Base-by-base conservation (phyloP, 2,888 invertebrate genomes). In the Odontocerum albicorne region DNA sequence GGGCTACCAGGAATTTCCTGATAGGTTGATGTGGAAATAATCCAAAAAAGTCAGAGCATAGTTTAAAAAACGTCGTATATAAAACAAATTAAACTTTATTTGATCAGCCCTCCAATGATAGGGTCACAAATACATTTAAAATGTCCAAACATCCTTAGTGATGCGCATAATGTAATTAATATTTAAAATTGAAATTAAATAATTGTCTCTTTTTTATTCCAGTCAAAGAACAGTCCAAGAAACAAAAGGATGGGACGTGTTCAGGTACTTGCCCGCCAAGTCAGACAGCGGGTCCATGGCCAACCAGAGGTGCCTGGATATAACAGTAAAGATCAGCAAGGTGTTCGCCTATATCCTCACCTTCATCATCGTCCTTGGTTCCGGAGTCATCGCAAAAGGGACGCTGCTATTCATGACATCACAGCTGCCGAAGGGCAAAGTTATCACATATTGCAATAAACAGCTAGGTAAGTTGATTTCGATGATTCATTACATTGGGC, bases 241-340 rank as follows among this genome's bases (percentile, higher is more conserved):
- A 72, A 90, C 90, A 65, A 92, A 92, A 86, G 90, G 89, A 85
- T 96, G 96, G 96, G 96, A 96, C 82, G 94, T 96, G 56, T 96
- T 96, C 79, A 81, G 94, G 68, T 89, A 93, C 72, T 88, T 94
- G 64, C 95, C 96, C 7, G 87, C 87, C 65, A 91, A 92, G 73
- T 85, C 87, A 74, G 91, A 92, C 74, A 89, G 89, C 63, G 91
- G 92, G 62, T 92, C 92, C 46, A 90, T 90, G 84, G 91, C 90
- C 64, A 90, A 87, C 69, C 91, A 92, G 73, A 86, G 86, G 71
- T 93, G 92, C 72, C 79, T 93, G 69, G 91, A 92, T 65, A 79
- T 90, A 67, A 90, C 91, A 22, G 88, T 92, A 46, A 90, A 90
- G 72, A 76, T 91, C 65, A 81, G 91, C 64, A 93, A 93, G 79